phyloP scores from a whole-genome alignment of 2,797 vertebrate genomes.

The Tragelaphus oryx region DNA sequence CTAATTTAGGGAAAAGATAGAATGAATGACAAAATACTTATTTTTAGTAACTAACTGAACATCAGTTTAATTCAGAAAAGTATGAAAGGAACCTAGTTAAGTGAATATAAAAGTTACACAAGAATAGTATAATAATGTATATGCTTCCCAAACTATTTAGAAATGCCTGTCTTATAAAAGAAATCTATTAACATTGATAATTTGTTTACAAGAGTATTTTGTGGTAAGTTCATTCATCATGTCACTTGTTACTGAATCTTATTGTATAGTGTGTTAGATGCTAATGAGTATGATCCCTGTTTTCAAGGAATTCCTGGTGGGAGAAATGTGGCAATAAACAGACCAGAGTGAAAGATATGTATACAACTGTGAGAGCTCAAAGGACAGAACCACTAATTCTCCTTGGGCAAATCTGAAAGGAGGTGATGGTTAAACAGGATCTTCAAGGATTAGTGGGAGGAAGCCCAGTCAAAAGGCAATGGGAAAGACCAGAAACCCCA shows the following conservation, averaged over 20 bases:
- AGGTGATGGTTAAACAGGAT: background rate
- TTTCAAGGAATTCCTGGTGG: conserved; percentile 24
- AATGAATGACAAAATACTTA: background rate
- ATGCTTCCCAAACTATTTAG: background rate
- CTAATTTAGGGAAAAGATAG: background rate
- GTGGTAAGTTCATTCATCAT: background rate
- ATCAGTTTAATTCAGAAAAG: conserved; percentile 2
- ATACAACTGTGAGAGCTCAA: background rate
- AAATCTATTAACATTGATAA: background rate
- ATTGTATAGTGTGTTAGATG: background rate
- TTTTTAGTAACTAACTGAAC: background rate
- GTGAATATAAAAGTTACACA: background rate
- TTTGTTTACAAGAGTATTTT: background rate
- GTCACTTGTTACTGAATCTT: background rate
- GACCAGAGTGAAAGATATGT: background rate
- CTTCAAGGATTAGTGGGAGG: background rate
- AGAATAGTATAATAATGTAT: background rate
- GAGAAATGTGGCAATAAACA: conserved; percentile 16
- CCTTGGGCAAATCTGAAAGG: background rate
- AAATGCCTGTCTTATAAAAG: conserved; percentile 1
- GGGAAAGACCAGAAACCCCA: background rate
- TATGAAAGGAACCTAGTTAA: background rate
- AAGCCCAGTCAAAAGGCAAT: background rate
- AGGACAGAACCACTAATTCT: background rate
- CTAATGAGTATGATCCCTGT: background rate